Evolutionary conservation across 2,797 vertebrate genomes (phyloP), one percentile per base, ranked within the genome.

Genomic region (Molossus molossus): DNA sequence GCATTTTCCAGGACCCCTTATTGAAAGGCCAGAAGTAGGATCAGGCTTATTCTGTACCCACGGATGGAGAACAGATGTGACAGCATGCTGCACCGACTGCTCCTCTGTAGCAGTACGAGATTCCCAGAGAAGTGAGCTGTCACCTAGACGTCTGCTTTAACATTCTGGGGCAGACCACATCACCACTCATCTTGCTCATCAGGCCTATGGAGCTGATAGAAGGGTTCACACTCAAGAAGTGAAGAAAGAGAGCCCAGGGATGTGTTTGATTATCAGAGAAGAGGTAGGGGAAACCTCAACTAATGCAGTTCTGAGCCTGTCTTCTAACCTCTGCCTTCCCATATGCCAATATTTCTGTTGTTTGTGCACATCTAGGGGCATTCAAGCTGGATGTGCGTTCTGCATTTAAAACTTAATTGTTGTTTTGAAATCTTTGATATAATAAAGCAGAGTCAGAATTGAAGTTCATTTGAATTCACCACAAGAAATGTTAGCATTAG

Each of bases 401-500:
- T 95, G n/a, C 33, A 83, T 9, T 75, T 62, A 62, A 3, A 94
- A 73, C 4, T 45, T 73, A 29, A 27, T 65, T 62, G 18, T 76
- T 76, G 12, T 62, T 86, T 88, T 69, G 10, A 96, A 85, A 89
- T 89, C 6, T 79, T 83, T 91, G 20, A 75, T 60, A 58, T 62
- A 64, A 90, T 94, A 81, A 89, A 48, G 6, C 0, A 62, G 9
- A 93, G 55, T n/a, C 50, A 4, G 11, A 82, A 87, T 27, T 48
- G 3, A 84, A 96, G 93, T 94, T 17, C 4, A 88, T 70, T 88
- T 88, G n/a, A 94, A 85, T 76, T 57, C 9, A 33, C 14, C 50
- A 95, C 1, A n/a, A 77, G 37, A 96, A 88, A 84, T n/a, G 53
- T 90, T 76, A 81, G 8, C 40, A 76, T 76, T 70, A 76, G 3